A percentile compares a stretch with the other conserved stretches of the same genome.
Evolutionary conservation across 2,797 vertebrate species (phyloP).

Genomic region (Microctenopoma stevenorrisi): DNA sequence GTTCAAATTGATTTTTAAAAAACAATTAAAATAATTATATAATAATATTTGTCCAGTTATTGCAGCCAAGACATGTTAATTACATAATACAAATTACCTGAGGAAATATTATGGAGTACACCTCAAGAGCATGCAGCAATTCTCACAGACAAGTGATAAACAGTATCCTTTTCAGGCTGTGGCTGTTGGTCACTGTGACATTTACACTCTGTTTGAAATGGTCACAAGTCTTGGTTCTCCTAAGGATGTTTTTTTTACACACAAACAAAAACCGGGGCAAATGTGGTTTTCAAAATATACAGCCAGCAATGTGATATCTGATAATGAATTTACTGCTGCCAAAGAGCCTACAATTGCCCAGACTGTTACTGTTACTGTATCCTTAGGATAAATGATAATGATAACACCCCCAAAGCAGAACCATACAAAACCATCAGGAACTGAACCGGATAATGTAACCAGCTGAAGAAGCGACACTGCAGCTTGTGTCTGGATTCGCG

Average conservation of each 20-base stretch:
- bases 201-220: conserved; percentile 18
- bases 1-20: too few species aligned
- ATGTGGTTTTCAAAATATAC: conserved; percentile 11
- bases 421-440: conserved; percentile 10
- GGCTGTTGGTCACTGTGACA: conserved; percentile 17
- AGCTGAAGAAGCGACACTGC: conserved; percentile 14
- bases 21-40: not conserved
- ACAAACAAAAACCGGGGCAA: conserved; percentile 8
- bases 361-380: not conserved
- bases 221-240: conserved; percentile 3
- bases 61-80: not conserved
- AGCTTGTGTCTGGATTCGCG: conserved; percentile 10
- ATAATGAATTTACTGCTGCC: not conserved
- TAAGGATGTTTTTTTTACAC: not conserved
- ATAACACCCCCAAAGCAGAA: conserved; percentile 17
- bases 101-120: not conserved
- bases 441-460: conserved; percentile 13
- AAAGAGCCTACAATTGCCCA: conserved; percentile 1
- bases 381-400: not conserved
- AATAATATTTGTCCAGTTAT: not conserved
- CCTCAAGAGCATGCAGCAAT: not conserved
- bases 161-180: conserved; percentile 3
- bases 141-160: conserved; percentile 20
- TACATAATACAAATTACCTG: not conserved
- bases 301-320: not conserved